Percentiles rank a stretch among this genome's conserved stretches.
Conservation (phyloP, 64 coral and sea anemone genomes). For the Orbicella faveolata region DNA sequence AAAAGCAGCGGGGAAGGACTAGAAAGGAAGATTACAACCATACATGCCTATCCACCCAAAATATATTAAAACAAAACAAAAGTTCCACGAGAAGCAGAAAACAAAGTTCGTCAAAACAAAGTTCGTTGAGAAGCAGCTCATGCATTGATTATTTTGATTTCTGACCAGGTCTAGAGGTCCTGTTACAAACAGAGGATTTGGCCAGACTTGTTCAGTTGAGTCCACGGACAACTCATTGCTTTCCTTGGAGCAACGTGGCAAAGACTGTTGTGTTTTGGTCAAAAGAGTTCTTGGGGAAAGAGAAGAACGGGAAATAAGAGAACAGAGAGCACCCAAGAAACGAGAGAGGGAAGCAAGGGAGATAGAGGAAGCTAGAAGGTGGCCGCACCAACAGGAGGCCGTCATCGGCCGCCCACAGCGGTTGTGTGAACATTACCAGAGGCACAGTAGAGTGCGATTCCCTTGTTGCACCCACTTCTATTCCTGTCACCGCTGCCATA, state of each 20-base stretch:
- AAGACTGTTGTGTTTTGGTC: background rate
- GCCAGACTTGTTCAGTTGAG: background rate
- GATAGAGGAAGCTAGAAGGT: background rate
- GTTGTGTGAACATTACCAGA: slow-evolving; percentile 61
- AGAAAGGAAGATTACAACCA: no score
- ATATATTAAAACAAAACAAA: no score
- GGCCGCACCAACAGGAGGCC: slow-evolving; percentile 1
- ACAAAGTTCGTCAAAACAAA: no score
- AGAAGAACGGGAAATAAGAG: slow-evolving; percentile 17
- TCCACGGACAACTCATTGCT: background rate
- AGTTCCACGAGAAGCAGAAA: no score
- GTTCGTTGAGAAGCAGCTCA: no score
- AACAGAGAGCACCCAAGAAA: background rate
- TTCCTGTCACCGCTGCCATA: slow-evolving; percentile 71
- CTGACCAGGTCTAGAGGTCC: background rate
- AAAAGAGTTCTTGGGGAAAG: slow-evolving; percentile 2
- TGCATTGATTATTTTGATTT: background rate
- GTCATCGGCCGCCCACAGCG: background rate
- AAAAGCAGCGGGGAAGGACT: no score
- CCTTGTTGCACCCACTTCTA: slow-evolving; percentile 59
- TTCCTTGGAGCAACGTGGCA: background rate
- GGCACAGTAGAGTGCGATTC: slow-evolving; percentile 48
- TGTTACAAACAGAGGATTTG: background rate
- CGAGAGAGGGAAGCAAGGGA: slow-evolving; percentile 6
- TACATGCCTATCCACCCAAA: no score